Evolutionary conservation across 2,797 vertebrate species (phyloP).

Genomic region (Holocentrus rufus): DNA sequence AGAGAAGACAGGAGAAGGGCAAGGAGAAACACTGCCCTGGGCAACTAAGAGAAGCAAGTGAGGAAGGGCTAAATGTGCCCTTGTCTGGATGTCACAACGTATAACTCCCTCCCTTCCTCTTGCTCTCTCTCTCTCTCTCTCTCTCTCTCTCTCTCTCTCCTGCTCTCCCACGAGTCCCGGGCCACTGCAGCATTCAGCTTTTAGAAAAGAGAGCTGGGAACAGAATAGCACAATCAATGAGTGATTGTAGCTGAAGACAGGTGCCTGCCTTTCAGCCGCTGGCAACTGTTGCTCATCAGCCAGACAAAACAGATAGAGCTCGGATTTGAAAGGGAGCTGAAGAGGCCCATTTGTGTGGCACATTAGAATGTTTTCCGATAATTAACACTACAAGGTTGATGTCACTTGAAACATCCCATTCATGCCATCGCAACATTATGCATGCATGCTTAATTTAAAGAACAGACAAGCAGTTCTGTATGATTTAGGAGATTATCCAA

Average conservation of each 20-base stretch:
- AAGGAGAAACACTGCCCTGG: slow-evolving; percentile 2
- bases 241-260: not conserved
- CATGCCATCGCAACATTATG: slow-evolving; percentile 18
- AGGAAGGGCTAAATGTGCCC: not conserved
- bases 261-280: not conserved
- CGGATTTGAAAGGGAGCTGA: slow-evolving; percentile 12
- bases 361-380: slow-evolving; percentile 19
- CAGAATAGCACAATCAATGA: slow-evolving; percentile 4
- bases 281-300: slow-evolving; percentile 22
- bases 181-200: slow-evolving; percentile 1
- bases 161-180: not conserved
- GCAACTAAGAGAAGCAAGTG: slow-evolving; percentile 4
- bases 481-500: slow-evolving; percentile 37
- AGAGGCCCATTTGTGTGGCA: slow-evolving; percentile 8
- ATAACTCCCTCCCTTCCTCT: too few relatives aligned
- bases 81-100: not conserved
- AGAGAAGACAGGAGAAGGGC: not conserved
- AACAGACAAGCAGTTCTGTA: slow-evolving; percentile 25
- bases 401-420: slow-evolving; percentile 30
- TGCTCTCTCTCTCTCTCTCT: too few relatives aligned
- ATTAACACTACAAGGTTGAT: slow-evolving; percentile 33
- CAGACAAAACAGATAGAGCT: slow-evolving; percentile 14
- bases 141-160: not conserved
- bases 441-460: slow-evolving; percentile 24
- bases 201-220: not conserved